Evolutionary conservation across 92 coral and sea anemone species (phyloP), one percentile per base, ranked within the genome.

Genomic region (Umimayanthus chanpuru): DNA sequence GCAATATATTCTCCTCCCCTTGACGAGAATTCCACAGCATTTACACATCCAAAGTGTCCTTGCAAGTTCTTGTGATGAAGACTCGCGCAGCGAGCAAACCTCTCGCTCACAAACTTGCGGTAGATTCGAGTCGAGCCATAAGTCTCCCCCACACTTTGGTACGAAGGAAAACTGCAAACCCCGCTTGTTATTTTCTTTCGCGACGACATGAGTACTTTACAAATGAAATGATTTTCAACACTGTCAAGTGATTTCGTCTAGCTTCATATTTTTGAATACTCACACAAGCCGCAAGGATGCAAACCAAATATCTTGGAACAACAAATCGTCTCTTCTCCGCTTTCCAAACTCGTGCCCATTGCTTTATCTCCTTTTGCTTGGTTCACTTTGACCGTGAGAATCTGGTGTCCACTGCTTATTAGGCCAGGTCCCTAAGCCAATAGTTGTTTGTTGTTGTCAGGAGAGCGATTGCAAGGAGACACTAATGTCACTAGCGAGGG

Each of bases 11-110:
- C 98, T 39, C 99, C 99, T 56, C 98, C 96, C 68, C 88, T 90
- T 23, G 92, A 94, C 0, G 98, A 97, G 89, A 97, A 94, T 84
- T 92, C 99, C 55, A 97, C 88, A 7, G 99, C 99, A 91, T 97
- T 97, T 28, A 97, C 99, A 79, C 99, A 97, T 15, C 98, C 98
- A 87, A 75, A 95, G 85, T 97, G 99, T 7, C 99, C 99, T 72
- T 89, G 91, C 77, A 97, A 89, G 71, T 97, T 90, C 72, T 86
- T 92, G 81, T 92, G 90, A 90, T 88, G 90, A 47, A 95, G 96
- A 80, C 95, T 90, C 21, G 81, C 56, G 73, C 94, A 88, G 14
- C 91, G 88, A 40, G 90, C 91, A 73, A 97, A 93, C 76, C 90
- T 89, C 55, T 92, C 96, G 73, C 90, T 80, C 85, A 97, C 53